These are phyloP conservation scores for Melangyna quadrimaculata DNA, from an alignment of 2,888 invertebrate genomes.

Conservation along the genomic window DNA sequence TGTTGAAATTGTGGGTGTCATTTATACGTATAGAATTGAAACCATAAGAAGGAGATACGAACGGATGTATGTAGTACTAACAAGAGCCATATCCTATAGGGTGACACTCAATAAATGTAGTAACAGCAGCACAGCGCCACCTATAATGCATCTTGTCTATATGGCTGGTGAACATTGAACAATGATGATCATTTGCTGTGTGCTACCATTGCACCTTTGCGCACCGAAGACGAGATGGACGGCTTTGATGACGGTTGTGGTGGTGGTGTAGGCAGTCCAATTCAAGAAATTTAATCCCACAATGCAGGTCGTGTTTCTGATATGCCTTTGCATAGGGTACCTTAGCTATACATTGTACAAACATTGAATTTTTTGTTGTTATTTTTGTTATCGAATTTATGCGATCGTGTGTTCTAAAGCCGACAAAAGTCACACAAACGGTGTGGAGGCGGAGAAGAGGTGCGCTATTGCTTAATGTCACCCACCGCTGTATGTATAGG, in stretches of 20 bases:
- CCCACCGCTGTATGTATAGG: background rate
- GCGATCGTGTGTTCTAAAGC: conserved; percentile 45
- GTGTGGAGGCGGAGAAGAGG: conserved; percentile 21
- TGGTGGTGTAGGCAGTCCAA: conserved; percentile 25
- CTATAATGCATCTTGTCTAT: conserved; percentile 22
- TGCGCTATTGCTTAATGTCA: conserved; percentile 35
- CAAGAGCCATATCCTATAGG: conserved; percentile 12
- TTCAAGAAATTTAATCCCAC: conserved; percentile 52
- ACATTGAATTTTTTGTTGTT: background rate
- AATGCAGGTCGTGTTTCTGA: conserved; percentile 21
- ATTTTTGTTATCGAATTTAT: conserved; percentile 27
- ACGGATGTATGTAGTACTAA: conserved; percentile 7
- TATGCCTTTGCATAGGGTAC: background rate
- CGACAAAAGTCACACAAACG: conserved; percentile 24
- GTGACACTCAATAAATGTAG: conserved; percentile 53
- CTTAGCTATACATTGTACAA: background rate
- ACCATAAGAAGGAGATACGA: background rate
- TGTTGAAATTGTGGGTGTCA: conserved; percentile 49
- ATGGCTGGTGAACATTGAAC: conserved; percentile 26
- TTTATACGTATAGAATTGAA: background rate
- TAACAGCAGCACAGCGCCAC: conserved; percentile 33
- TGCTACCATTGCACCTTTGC: conserved; percentile 29
- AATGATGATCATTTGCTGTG: conserved; percentile 15
- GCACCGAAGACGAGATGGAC: conserved; percentile 3
- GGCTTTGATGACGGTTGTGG: background rate